These are phyloP conservation scores for Lordiphosa stackelbergi DNA, from an alignment of 1,140 invertebrate species.

Conservation along the genomic window DNA sequence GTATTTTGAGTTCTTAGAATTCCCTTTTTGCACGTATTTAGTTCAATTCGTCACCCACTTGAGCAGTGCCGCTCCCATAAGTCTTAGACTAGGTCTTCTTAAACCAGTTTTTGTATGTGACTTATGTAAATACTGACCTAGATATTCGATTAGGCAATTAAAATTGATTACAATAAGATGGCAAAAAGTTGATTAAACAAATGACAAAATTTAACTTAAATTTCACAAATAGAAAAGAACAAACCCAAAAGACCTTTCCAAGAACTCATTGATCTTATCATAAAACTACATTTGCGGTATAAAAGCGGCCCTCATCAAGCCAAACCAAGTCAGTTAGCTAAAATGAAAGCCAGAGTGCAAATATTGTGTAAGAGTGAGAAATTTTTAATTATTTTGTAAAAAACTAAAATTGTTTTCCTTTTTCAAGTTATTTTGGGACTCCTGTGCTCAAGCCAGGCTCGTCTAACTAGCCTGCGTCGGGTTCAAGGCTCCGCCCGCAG, in stretches of 20 bases:
- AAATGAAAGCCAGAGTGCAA: conserved; percentile 35
- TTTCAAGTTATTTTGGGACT: conserved; percentile 32
- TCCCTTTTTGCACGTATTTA: too few species aligned
- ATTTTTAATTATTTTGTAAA: background rate
- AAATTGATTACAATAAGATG: conserved; percentile 40
- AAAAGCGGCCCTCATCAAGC: conserved; percentile 25
- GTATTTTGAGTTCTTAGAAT: too few species aligned
- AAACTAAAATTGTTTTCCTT: background rate
- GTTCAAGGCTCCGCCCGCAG: conserved; percentile 32
- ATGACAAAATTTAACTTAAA: too few species aligned
- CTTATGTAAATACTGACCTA: conserved; percentile 33
- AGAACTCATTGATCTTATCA: conserved; percentile 36
- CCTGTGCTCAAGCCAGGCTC: conserved; percentile 17
- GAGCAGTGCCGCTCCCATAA: too few species aligned
- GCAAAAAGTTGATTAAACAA: conserved; percentile 34
- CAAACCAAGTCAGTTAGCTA: conserved; percentile 21
- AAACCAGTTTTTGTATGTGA: conserved; percentile 23
- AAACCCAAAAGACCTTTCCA: conserved; percentile 33
- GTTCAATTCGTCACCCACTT: too few species aligned
- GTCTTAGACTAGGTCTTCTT: too few species aligned
- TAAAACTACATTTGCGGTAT: conserved; percentile 19
- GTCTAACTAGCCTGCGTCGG: conserved; percentile 18
- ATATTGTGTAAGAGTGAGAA: conserved; percentile 33
- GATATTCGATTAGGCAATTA: conserved; percentile 30
- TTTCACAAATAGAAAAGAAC: too few species aligned